Evolutionary conservation across 2,888 invertebrate species (phyloP).

Genomic region (Pecten maximus): DNA sequence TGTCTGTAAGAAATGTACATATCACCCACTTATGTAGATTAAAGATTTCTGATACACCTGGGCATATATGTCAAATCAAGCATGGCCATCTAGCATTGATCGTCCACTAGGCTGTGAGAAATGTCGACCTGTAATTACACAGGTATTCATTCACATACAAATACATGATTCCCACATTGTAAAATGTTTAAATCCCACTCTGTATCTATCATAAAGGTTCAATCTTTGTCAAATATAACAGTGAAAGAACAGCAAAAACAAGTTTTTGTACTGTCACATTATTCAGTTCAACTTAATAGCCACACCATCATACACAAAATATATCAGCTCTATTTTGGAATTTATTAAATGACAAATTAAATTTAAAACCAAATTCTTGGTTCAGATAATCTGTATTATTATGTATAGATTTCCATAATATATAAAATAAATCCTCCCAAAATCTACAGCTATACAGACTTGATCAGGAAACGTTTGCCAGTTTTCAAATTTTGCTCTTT

Average conservation of each 20-base stretch:
- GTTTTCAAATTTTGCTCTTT: too few relatives aligned
- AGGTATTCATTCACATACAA: not conserved
- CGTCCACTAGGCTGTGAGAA: not conserved
- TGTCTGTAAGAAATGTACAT: not conserved
- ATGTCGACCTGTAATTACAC: not conserved
- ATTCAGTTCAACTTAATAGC: not conserved
- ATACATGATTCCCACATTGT: not conserved
- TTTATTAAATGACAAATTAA: not conserved
- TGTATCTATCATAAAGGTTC: not conserved
- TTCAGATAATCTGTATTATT: too few relatives aligned
- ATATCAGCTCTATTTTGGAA: not conserved
- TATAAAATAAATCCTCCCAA: too few relatives aligned
- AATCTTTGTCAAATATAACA: not conserved
- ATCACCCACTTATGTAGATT: not conserved
- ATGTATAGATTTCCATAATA: too few relatives aligned
- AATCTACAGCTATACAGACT: too few relatives aligned
- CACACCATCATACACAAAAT: not conserved
- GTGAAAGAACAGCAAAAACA: slow-evolving; percentile 10
- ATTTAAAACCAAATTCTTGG: not conserved
- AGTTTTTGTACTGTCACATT: not conserved
- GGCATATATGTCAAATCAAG: not conserved
- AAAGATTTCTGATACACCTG: not conserved
- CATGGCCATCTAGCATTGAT: not conserved
- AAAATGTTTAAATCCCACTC: not conserved
- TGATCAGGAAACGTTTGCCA: too few relatives aligned